These are phyloP conservation scores for Anticlea derivata DNA, from an alignment of 2,888 invertebrate species.

Conservation along the genomic window DNA sequence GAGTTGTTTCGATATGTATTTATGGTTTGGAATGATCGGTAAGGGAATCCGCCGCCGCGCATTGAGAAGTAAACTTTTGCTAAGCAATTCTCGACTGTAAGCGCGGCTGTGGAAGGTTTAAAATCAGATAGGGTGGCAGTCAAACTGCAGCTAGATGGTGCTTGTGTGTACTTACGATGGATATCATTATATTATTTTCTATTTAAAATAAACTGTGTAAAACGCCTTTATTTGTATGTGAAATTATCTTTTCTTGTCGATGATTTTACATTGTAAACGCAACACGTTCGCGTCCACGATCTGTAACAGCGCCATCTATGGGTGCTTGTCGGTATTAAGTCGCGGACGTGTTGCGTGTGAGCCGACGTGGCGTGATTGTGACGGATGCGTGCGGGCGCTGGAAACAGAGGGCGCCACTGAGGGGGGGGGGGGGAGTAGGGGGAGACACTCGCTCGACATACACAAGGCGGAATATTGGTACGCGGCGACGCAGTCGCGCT, in stretches of 20 bases:
- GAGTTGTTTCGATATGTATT: conserved; percentile 41
- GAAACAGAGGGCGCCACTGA: conserved; percentile 11
- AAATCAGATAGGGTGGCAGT: conserved; percentile 64
- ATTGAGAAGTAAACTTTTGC: conserved; percentile 38
- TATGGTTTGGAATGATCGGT: conserved; percentile 45
- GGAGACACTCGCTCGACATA: conserved; percentile 63
- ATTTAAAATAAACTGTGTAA: conserved; percentile 54
- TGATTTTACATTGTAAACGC: conserved; percentile 42
- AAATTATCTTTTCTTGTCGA: conserved; percentile 24
- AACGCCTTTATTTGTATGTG: conserved; percentile 64
- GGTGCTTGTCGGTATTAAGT: conserved; percentile 26
- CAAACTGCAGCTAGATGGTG: conserved; percentile 75
- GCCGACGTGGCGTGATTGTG: conserved; percentile 45
- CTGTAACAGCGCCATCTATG: conserved; percentile 40
- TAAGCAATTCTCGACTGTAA: conserved; percentile 45
- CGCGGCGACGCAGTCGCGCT: conserved; percentile 75
- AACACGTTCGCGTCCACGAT: conserved; percentile 42
- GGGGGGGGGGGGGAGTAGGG: conserved; percentile 3
- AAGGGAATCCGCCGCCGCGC: conserved; percentile 39
- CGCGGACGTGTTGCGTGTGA: conserved; percentile 44
- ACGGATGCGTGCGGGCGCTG: conserved; percentile 26
- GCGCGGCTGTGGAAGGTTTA: conserved; percentile 49
- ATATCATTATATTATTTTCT: conserved; percentile 68
- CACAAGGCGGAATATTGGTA: conserved; percentile 79
- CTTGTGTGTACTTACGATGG: conserved; percentile 80